Conservation (phyloP, 2,113 vertebrate species). For the Clinocottus analis region DNA sequence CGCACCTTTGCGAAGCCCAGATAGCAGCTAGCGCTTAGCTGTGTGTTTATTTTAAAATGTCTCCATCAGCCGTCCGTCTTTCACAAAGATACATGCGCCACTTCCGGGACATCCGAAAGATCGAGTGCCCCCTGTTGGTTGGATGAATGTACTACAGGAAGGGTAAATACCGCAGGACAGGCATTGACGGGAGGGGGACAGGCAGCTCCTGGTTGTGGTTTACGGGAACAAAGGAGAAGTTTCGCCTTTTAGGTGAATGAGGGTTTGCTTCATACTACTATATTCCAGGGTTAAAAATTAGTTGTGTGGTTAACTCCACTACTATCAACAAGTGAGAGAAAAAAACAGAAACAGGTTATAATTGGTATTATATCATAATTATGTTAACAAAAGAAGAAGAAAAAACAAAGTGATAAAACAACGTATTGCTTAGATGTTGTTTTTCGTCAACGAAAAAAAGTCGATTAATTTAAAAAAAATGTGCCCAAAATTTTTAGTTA, state of each 20-base stretch:
- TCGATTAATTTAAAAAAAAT: too few relatives aligned
- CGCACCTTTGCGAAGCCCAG: conserved; percentile 46
- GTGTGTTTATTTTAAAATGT: conserved; percentile 84
- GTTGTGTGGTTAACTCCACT: too few relatives aligned
- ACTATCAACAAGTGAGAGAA: too few relatives aligned
- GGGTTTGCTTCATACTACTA: background rate
- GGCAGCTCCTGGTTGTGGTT: background rate
- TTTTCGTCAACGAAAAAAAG: too few relatives aligned
- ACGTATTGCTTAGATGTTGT: too few relatives aligned
- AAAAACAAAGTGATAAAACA: too few relatives aligned
- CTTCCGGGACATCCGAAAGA: conserved; percentile 55
- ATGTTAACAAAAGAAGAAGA: too few relatives aligned
- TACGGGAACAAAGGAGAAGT: too few relatives aligned
- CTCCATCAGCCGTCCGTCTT: conserved; percentile 75
- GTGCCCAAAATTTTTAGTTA: too few relatives aligned
- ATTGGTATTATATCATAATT: too few relatives aligned
- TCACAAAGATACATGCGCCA: conserved; percentile 75
- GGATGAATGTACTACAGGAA: background rate
- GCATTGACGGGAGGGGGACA: background rate
- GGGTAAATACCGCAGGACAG: background rate
- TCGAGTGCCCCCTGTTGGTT: conserved; percentile 11
- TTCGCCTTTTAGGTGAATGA: background rate
- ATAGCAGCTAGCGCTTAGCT: conserved; percentile 72
- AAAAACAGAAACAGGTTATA: too few relatives aligned
- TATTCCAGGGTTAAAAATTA: too few relatives aligned